phyloP scores from a whole-genome alignment of 2,888 invertebrate genomes.

The Calameuta idolon region DNA sequence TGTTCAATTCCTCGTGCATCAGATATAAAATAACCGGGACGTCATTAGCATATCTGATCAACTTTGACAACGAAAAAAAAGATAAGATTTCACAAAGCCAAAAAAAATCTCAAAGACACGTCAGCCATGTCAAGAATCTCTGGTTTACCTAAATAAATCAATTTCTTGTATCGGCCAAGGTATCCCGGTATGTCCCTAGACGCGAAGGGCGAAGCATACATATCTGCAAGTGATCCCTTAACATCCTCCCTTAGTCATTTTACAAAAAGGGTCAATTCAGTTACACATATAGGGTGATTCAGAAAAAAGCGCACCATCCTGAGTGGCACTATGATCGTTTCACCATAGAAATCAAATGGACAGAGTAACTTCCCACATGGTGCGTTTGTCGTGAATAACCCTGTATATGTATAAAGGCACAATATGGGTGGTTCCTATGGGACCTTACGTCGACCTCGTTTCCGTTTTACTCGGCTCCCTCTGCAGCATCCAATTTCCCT shows the following conservation, averaged over 20 bases:
- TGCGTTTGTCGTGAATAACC: too few relatives aligned
- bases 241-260: neutral
- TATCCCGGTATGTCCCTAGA: neutral
- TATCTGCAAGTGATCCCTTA: neutral
- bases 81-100: neutral
- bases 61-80: neutral
- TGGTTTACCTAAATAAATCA: neutral
- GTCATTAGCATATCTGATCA: neutral
- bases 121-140: neutral
- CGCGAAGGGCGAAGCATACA: neutral
- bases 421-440: conserved; percentile 13
- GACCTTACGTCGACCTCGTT: conserved; percentile 10
- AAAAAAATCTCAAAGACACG: neutral
- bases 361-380: too few relatives aligned
- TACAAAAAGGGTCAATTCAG: neutral
- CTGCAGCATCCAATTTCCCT: conserved; percentile 13
- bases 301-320: too few relatives aligned
- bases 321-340: too few relatives aligned
- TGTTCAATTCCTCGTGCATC: neutral
- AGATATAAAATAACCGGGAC: too few relatives aligned
- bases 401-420: neutral
- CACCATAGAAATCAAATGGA: too few relatives aligned
- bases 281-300: neutral
- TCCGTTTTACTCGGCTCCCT: neutral
- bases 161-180: neutral